These are phyloP conservation scores for Metaphire vulgaris DNA, from an alignment of 1,140 invertebrate species.

Conservation along the genomic window DNA sequence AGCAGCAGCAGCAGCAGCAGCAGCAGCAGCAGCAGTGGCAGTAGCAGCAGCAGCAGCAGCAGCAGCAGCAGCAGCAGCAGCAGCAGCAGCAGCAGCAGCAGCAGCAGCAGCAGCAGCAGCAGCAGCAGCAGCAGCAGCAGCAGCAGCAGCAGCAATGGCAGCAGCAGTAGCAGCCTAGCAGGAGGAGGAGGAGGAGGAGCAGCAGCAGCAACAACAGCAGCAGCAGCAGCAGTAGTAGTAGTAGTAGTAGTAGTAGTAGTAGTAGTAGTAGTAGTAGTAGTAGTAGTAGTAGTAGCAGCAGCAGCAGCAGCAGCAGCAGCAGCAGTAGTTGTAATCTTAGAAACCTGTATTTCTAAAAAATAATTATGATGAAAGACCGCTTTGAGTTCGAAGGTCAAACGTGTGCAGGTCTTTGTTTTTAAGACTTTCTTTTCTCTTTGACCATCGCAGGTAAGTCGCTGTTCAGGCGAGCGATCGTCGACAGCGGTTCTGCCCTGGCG, in stretches of 20 bases:
- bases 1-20: no score
- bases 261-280: slow-evolving; percentile 5
- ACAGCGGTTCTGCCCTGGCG: slow-evolving; percentile 88
- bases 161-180: not conserved
- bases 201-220: not conserved
- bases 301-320: not conserved
- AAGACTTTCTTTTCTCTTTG: no score
- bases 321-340: not conserved
- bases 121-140: not conserved
- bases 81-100: no score
- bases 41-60: no score
- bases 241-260: slow-evolving; percentile 8
- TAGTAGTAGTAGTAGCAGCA: not conserved
- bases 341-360: no score
- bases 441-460: slow-evolving; percentile 66
- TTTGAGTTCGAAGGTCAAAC: no score
- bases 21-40: no score
- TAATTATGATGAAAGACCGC: no score
- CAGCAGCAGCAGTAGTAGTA: not conserved
- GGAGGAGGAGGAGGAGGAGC: not conserved
- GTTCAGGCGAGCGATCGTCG: slow-evolving; percentile 86
- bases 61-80: no score
- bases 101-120: not conserved
- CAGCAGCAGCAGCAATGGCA: not conserved
- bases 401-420: no score